phyloP scores from a whole-genome alignment of 1,140 invertebrate genomes.

The Panulirus ornatus region DNA sequence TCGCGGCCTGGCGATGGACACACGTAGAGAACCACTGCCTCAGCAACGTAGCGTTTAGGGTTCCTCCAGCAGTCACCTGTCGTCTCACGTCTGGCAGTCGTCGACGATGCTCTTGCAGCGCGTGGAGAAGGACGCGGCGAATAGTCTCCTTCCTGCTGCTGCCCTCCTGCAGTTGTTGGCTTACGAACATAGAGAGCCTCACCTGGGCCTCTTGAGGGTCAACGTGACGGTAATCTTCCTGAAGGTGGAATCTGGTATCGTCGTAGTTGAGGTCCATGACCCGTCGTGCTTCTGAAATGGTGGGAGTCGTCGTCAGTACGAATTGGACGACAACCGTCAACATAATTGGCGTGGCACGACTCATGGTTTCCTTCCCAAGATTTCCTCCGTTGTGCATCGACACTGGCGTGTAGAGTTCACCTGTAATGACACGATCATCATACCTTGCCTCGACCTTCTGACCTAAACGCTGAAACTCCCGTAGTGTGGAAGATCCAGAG shows the following conservation, averaged over 20 bases:
- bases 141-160: background rate
- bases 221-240: background rate
- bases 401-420: no score
- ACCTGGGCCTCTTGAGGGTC: slow-evolving; percentile 1
- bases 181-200: slow-evolving; percentile 10
- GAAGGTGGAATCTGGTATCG: background rate
- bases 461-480: no score
- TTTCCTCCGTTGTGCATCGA: no score
- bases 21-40: background rate
- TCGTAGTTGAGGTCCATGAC: background rate
- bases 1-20: background rate
- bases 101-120: slow-evolving; percentile 32
- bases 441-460: no score
- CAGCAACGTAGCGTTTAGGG: background rate
- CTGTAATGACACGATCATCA: no score
- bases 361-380: no score
- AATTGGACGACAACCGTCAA: no score
- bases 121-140: background rate
- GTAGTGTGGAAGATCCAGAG: no score
- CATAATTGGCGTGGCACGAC: no score
- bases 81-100: background rate
- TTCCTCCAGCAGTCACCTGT: background rate
- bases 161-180: background rate
- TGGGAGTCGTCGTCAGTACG: background rate
- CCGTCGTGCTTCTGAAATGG: background rate